A percentile compares a stretch with the other conserved stretches of the same genome.
These are phyloP conservation scores for Catamblyrhynchus diadema DNA, from an alignment of 2,797 vertebrate species.

Conservation along the genomic window DNA sequence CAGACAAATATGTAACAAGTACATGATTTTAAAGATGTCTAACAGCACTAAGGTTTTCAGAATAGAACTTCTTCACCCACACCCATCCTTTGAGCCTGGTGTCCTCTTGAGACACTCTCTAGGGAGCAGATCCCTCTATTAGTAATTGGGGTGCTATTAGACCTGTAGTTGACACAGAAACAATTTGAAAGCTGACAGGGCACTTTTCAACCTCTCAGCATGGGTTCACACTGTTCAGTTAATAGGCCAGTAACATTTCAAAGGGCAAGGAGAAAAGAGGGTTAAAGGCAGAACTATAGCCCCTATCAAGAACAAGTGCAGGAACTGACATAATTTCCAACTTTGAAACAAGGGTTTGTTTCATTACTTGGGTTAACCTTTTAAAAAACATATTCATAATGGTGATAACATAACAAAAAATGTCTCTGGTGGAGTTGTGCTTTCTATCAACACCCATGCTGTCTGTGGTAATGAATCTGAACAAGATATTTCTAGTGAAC, in stretches of 20 bases:
- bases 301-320: neutral
- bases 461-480: neutral
- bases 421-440: neutral
- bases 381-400: neutral
- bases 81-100: neutral
- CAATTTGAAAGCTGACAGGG: neutral
- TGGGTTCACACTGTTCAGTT: neutral
- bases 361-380: neutral
- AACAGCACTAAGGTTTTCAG: neutral
- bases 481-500: neutral
- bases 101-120: neutral
- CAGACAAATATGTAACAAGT: neutral
- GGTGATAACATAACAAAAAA: neutral
- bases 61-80: neutral
- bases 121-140: neutral
- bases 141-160: neutral
- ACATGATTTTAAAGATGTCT: neutral
- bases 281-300: neutral
- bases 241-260: neutral
- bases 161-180: neutral
- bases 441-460: neutral
- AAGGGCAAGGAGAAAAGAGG: neutral
- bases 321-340: neutral
- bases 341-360: neutral
- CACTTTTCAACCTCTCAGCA: neutral